These are phyloP conservation scores for Neuroscelio doddi DNA, from an alignment of 2,888 invertebrate genomes.

Conservation along the genomic window DNA sequence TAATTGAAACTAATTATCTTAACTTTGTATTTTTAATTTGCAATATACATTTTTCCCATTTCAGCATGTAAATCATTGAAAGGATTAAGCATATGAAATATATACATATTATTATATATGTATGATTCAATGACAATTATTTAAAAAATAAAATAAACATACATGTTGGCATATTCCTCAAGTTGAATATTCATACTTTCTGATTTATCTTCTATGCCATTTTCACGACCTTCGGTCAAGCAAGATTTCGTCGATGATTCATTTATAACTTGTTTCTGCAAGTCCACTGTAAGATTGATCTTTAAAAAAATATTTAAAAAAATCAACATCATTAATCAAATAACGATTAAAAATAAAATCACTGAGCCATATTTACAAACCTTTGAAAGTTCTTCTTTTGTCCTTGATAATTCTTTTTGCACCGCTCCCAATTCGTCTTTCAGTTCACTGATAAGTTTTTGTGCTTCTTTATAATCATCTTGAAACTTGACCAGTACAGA, in stretches of 20 bases:
- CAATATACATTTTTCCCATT: too few species aligned
- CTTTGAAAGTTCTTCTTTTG: slow-evolving; percentile 53
- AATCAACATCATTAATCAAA: slow-evolving; percentile 11
- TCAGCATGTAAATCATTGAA: too few species aligned
- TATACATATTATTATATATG: not conserved
- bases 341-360: not conserved
- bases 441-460: slow-evolving; percentile 49
- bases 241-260: slow-evolving; percentile 68
- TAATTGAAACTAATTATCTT: too few species aligned
- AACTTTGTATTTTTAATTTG: too few species aligned
- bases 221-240: slow-evolving; percentile 69
- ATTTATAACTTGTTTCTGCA: slow-evolving; percentile 69
- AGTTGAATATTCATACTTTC: slow-evolving; percentile 56
- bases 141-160: slow-evolving; percentile 36
- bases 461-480: slow-evolving; percentile 50
- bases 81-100: too few species aligned
- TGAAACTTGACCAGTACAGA: slow-evolving; percentile 49
- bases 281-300: slow-evolving; percentile 52
- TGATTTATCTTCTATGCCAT: slow-evolving; percentile 65
- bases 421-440: slow-evolving; percentile 50
- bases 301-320: slow-evolving; percentile 29
- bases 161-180: slow-evolving; percentile 61
- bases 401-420: slow-evolving; percentile 51
- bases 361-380: slow-evolving; percentile 14
- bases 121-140: too few species aligned